Evolutionary conservation across 2,797 vertebrate species (phyloP), one percentile per base, ranked within the genome.

Genomic region (Halcyon smyrnensis): DNA sequence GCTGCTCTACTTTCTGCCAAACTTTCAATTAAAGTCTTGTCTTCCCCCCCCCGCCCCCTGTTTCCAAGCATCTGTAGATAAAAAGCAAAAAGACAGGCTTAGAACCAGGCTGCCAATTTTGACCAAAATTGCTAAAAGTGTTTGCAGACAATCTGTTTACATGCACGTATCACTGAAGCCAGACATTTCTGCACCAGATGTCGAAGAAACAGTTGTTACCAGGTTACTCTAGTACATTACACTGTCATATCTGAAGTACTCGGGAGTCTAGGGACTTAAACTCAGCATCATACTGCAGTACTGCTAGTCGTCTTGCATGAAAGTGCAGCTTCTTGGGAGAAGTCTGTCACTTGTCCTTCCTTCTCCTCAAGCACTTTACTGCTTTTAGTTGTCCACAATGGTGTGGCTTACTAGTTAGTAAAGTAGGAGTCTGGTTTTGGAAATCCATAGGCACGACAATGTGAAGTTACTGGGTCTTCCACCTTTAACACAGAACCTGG

Each of bases 211-310:
- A 36, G 34, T 20, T 60, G 16, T 51, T 64, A 17, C 32, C 57
- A 75, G 11, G 18, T 88, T 75, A 18, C 11, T 77, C 8, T 43
- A 6, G 17, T 54, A 34, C 24, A 46, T 84, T n/a, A n/a, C 28
- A 0, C 28, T 30, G 32, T 37, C 6, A 0, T 20, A 5, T n/a
- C 53, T 57, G 15, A 39, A 3, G 2, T 10, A 15, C 0, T 0
- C 32, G 5, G 59, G 37, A 45, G 32, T 45, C 46, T 53, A 0
- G 0, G 6, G 2, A 50, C 34, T 56, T 56, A 63, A 50, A 45
- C 18, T 41, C 37, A 10, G 19, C 45, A 45, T 64, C 4, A 0
- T 30, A 5, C n/a, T 12, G 1, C 43, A 41, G 24, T 25, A 25
- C 5, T 25, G 20, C 41, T 48, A 11, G 7, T 56, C 50, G 32